Conservation (phyloP, 2,888 invertebrate genomes). For the Scaptomyza flava region DNA sequence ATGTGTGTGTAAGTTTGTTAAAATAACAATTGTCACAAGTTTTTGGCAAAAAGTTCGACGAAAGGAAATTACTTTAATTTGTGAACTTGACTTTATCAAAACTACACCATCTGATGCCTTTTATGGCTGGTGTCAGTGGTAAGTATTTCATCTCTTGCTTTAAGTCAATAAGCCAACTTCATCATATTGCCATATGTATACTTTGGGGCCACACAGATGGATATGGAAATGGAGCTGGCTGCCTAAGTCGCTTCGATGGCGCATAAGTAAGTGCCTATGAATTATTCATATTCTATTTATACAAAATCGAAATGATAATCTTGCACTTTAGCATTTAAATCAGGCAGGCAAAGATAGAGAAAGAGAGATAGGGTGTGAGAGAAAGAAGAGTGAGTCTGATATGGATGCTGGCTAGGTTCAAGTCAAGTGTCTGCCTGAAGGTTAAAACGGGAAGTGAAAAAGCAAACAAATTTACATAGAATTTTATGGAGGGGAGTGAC, state of each 20-base stretch:
- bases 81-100: constrained; percentile 69
- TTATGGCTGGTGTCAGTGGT: constrained; percentile 38
- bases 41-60: constrained; percentile 54
- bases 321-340: constrained; percentile 79
- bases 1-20: constrained; percentile 38
- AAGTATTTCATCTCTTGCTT: constrained; percentile 52
- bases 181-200: constrained; percentile 63
- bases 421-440: background rate
- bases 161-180: constrained; percentile 68
- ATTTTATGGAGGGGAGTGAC: constrained; percentile 27
- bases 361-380: background rate
- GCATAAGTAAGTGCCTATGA: constrained; percentile 75
- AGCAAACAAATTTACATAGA: constrained; percentile 63
- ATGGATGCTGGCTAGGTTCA: constrained; percentile 24
- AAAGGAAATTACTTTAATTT: constrained; percentile 73
- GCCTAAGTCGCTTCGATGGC: constrained; percentile 74
- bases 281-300: constrained; percentile 73
- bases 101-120: constrained; percentile 58
- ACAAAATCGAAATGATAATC: constrained; percentile 79
- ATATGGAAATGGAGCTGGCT: constrained; percentile 53
- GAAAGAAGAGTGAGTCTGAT: background rate
- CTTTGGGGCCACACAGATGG: constrained; percentile 20
- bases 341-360: constrained; percentile 18
- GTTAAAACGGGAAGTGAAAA: constrained; percentile 11
- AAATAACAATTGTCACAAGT: constrained; percentile 74